Evolutionary conservation across 2,888 invertebrate species (phyloP), one percentile per base, ranked within the genome.

Genomic region (Merodon equestris): DNA sequence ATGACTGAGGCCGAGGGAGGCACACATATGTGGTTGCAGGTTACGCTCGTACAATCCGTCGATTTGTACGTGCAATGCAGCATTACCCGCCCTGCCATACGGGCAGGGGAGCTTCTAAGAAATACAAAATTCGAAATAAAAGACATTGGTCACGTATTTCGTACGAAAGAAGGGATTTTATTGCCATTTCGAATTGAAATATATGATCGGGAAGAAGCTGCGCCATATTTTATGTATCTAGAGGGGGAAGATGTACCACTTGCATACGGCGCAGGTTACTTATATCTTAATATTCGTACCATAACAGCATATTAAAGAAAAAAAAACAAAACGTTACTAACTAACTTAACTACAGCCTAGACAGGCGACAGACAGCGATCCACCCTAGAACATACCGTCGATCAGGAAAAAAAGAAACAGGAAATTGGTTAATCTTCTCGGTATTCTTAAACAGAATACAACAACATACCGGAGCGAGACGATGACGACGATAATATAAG

Each of bases 131-230:
- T 87, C 85, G 87, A 86, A 87, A 88, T 88, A 88, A 87, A 87
- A 87, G 85, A 86, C 87, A 87, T 88, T 87, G 87, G 88, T 88
- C 88, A 88, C 88, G 88, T 88, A 87, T 86, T 87, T 87, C 85
- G 85, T 85, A 87, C 87, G 87, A 87, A 87, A 86, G 86, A 86
- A 86, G 87, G 87, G 87, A 87, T 87, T 88, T 88, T 88, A 88
- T 88, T 87, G 87, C 86, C 85, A 71, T 73, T 75, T 72, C 73
- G 75, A 86, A 87, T 87, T 87, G 86, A 85, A 86, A 86, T 86
- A 86, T 86, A 87, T 87, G 86, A 83, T 85, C 83, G 2, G 34
- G 36, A 71, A 67, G 81, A 77, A 54, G 64, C 51, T 81, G 63
- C 71, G 72, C 68, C 68, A 72, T 82, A 77, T 75, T 63, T 75